Percentiles rank a stretch among this genome's conserved stretches.
phyloP scores from a whole-genome alignment of 2,797 vertebrate genomes.

The Sebastes wilsoni region DNA sequence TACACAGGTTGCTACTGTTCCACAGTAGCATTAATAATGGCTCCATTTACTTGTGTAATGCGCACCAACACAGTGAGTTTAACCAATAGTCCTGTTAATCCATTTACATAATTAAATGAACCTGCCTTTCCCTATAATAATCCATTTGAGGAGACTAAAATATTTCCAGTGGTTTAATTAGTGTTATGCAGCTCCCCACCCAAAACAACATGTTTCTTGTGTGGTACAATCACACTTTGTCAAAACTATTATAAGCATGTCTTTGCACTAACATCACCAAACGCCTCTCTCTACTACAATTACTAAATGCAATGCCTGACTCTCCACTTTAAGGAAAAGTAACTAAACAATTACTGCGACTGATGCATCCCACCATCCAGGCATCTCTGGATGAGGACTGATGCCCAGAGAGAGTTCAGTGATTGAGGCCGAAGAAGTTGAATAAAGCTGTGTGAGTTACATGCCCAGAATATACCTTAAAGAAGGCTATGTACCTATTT shows the following conservation, averaged over 20 bases:
- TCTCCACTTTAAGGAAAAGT: background rate
- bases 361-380: background rate
- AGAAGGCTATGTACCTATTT: background rate
- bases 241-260: background rate
- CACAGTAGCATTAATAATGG: background rate
- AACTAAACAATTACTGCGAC: background rate
- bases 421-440: background rate
- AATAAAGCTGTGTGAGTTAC: background rate
- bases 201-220: background rate
- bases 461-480: background rate
- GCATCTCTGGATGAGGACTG: background rate
- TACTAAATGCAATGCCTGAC: background rate
- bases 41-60: background rate
- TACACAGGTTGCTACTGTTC: background rate
- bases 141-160: background rate
- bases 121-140: background rate
- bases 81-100: background rate
- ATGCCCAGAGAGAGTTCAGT: background rate
- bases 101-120: conserved; percentile 3
- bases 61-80: background rate
- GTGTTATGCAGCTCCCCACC: background rate
- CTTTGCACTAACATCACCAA: background rate
- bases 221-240: background rate
- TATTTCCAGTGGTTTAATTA: background rate
- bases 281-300: background rate